Percentiles rank a stretch among this genome's conserved stretches.
phyloP scores from a whole-genome alignment of 2,888 invertebrate genomes.

The Caenorhabditis drosophilae region DNA sequence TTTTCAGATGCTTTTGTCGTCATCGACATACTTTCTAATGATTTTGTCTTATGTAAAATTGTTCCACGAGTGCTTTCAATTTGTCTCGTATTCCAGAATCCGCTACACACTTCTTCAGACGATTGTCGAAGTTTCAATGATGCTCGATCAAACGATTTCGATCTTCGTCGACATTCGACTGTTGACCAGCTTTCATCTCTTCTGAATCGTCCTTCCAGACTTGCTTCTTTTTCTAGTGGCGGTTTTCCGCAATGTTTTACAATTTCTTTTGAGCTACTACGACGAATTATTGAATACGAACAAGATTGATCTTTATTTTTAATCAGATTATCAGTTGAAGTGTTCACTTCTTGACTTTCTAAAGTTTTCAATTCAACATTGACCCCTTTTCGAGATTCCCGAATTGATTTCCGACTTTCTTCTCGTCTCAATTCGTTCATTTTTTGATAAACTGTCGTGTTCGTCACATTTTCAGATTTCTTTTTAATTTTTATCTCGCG shows the following conservation, averaged over 20 bases:
- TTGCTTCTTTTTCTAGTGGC: conserved; percentile 24
- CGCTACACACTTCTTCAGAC: conserved; percentile 34
- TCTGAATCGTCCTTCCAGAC: conserved; percentile 36
- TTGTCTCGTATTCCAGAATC: conserved; percentile 41
- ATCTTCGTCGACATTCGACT: conserved; percentile 18
- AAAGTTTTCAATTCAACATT: too few species aligned
- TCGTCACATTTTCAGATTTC: too few species aligned
- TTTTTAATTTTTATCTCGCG: conserved; percentile 8
- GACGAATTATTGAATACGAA: conserved; percentile 25
- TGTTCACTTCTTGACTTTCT: too few species aligned
- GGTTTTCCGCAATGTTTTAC: conserved; percentile 12
- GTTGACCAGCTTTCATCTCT: conserved; percentile 32
- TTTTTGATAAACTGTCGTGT: too few species aligned
- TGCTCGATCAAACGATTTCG: conserved; percentile 23
- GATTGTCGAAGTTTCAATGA: conserved; percentile 15
- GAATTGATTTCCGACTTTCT: background rate
- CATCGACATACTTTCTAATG: conserved; percentile 21
- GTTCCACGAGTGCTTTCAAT: conserved; percentile 28
- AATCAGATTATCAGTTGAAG: conserved; percentile 14
- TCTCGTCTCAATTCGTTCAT: background rate
- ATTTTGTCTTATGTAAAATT: conserved; percentile 28
- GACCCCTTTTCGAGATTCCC: too few species aligned
- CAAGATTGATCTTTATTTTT: conserved; percentile 15
- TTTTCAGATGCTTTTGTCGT: conserved; percentile 6
- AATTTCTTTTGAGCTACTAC: conserved; percentile 20